Evolutionary conservation across 2,888 invertebrate genomes (phyloP).

Genomic region (Andrena trimmerana): DNA sequence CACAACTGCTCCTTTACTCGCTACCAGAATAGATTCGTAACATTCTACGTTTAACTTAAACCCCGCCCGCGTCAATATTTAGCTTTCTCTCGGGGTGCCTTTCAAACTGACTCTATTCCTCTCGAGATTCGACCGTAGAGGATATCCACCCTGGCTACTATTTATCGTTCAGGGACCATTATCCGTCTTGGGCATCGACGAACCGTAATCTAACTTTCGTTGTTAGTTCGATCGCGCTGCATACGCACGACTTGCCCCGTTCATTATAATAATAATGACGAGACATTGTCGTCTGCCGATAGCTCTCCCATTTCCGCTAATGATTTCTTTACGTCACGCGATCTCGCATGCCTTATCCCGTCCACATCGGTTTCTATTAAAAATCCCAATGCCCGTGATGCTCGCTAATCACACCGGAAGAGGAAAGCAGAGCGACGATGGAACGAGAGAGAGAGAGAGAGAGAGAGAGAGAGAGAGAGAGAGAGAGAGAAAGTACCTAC

Average conservation of each 20-base stretch:
- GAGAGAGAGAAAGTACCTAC: slow-evolving; percentile 50
- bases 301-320: neutral
- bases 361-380: slow-evolving; percentile 9
- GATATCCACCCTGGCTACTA: neutral
- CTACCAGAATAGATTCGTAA: slow-evolving; percentile 54
- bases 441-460: slow-evolving; percentile 12
- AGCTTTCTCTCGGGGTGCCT: slow-evolving; percentile 37
- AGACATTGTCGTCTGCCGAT: neutral
- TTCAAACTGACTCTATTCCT: slow-evolving; percentile 19
- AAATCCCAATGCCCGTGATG: slow-evolving; percentile 39
- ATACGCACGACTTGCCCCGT: neutral
- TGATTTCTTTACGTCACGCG: slow-evolving; percentile 8
- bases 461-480: slow-evolving; percentile 36
- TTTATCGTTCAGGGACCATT: neutral
- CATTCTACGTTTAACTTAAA: slow-evolving; percentile 40
- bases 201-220: neutral
- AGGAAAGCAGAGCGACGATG: slow-evolving; percentile 10
- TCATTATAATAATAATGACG: neutral
- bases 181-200: neutral
- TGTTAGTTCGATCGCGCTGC: neutral
- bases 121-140: neutral
- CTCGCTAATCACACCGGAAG: slow-evolving; percentile 44
- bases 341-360: slow-evolving; percentile 3
- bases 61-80: slow-evolving; percentile 48
- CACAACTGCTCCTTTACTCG: slow-evolving; percentile 47